Conservation (phyloP, 2,888 invertebrate genomes). For the Dermolepida albohirtum region DNA sequence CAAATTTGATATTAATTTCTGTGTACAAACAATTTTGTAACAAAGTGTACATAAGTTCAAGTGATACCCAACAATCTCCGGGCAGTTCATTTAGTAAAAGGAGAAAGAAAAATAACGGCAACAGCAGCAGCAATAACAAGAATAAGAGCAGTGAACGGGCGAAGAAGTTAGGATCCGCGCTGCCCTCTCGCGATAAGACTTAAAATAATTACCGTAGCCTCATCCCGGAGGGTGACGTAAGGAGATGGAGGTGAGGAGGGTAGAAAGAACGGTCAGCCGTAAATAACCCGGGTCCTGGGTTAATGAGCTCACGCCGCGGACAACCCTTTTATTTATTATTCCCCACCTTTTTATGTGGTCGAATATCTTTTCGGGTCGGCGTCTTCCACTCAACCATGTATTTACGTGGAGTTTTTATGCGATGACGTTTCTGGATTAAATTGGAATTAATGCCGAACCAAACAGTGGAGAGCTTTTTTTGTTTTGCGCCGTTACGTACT, state of each 20-base stretch:
- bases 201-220: slow-evolving; percentile 55
- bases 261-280: slow-evolving; percentile 50
- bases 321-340: slow-evolving; percentile 60
- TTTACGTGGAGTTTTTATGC: slow-evolving; percentile 48
- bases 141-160: slow-evolving; percentile 8
- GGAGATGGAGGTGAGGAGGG: slow-evolving; percentile 45
- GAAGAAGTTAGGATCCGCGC: slow-evolving; percentile 1
- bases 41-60: too few relatives aligned
- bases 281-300: slow-evolving; percentile 56
- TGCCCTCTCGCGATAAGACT: slow-evolving; percentile 51
- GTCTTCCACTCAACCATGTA: slow-evolving; percentile 41
- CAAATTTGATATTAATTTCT: too few relatives aligned
- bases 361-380: slow-evolving; percentile 6
- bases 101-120: neutral
- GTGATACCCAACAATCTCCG: too few relatives aligned
- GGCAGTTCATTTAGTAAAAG: too few relatives aligned
- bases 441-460: slow-evolving; percentile 51
- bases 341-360: slow-evolving; percentile 50
- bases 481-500: too few relatives aligned
- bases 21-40: too few relatives aligned
- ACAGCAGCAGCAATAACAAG: slow-evolving; percentile 12
- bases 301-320: slow-evolving; percentile 59
- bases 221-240: slow-evolving; percentile 25
- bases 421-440: slow-evolving; percentile 56
- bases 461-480: too few relatives aligned